Percentiles rank a stretch among this genome's conserved stretches.
These are phyloP conservation scores for Theocolax elegans DNA, from an alignment of 1,140 invertebrate species.

Conservation along the genomic window DNA sequence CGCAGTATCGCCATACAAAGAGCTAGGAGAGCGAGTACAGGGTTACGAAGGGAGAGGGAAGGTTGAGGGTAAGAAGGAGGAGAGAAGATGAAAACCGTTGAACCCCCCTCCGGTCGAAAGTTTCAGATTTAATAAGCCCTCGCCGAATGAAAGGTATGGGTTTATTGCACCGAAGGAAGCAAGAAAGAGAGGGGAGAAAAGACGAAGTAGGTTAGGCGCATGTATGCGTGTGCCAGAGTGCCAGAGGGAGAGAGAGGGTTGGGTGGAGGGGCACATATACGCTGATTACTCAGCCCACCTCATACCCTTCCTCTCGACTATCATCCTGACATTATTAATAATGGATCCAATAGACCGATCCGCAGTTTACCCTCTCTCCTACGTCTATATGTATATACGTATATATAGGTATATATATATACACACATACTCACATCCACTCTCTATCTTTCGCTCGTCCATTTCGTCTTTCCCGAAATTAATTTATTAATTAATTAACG, in stretches of 20 bases:
- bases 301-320: background rate
- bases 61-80: background rate
- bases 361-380: slow-evolving; percentile 32
- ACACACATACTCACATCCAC: slow-evolving; percentile 12
- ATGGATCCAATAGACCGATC: slow-evolving; percentile 47
- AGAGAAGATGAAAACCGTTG: slow-evolving; percentile 43
- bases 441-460: slow-evolving; percentile 19
- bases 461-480: slow-evolving; percentile 47
- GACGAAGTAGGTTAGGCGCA: slow-evolving; percentile 7
- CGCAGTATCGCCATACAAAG: slow-evolving; percentile 16
- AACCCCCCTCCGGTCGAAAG: slow-evolving; percentile 41
- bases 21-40: background rate
- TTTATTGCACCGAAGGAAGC: slow-evolving; percentile 16
- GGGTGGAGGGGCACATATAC: slow-evolving; percentile 34
- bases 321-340: slow-evolving; percentile 53
- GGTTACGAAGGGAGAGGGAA: background rate
- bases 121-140: slow-evolving; percentile 49
- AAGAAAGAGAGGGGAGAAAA: slow-evolving; percentile 29
- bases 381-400: background rate
- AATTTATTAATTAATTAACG: slow-evolving; percentile 56
- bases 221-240: background rate
- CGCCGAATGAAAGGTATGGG: slow-evolving; percentile 30
- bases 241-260: background rate
- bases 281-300: slow-evolving; percentile 44
- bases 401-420: background rate